phyloP scores from a whole-genome alignment of 2,797 vertebrate genomes.

The Coregonus sp. region DNA sequence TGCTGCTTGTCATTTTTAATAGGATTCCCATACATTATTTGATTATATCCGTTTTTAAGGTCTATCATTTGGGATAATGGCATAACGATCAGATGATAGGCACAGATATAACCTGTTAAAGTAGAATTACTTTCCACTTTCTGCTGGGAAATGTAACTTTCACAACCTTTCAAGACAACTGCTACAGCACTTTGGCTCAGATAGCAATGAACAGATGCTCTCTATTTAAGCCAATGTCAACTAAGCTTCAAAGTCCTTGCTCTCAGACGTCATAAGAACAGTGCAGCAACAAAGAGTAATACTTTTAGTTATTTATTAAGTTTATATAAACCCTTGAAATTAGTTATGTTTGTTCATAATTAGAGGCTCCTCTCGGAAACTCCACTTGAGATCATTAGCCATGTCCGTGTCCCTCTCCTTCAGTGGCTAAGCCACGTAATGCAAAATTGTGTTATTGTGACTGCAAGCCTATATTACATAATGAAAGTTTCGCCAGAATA shows the following conservation, averaged over 20 bases:
- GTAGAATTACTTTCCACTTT: too few species aligned
- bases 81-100: too few species aligned
- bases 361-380: slow-evolving; percentile 49
- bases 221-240: slow-evolving; percentile 26
- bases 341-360: slow-evolving; percentile 66
- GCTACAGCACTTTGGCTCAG: neutral
- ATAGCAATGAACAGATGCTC: slow-evolving; percentile 22
- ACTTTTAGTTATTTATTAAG: slow-evolving; percentile 48
- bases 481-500: slow-evolving; percentile 62
- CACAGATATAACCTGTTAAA: too few species aligned
- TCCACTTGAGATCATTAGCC: slow-evolving; percentile 57
- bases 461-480: neutral
- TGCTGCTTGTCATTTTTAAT: neutral
- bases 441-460: slow-evolving; percentile 38
- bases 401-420: slow-evolving; percentile 47
- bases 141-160: slow-evolving; percentile 32
- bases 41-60: neutral
- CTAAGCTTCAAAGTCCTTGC: slow-evolving; percentile 56
- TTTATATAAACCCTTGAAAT: slow-evolving; percentile 50
- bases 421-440: slow-evolving; percentile 59
- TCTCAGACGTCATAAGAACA: slow-evolving; percentile 25
- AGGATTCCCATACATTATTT: too few species aligned
- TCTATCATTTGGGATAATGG: neutral
- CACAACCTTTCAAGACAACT: slow-evolving; percentile 47
- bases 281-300: slow-evolving; percentile 45